Percentiles rank a stretch among this genome's conserved stretches.
Conservation (phyloP, 2,888 invertebrate species). For the Octonoba sinensis region DNA sequence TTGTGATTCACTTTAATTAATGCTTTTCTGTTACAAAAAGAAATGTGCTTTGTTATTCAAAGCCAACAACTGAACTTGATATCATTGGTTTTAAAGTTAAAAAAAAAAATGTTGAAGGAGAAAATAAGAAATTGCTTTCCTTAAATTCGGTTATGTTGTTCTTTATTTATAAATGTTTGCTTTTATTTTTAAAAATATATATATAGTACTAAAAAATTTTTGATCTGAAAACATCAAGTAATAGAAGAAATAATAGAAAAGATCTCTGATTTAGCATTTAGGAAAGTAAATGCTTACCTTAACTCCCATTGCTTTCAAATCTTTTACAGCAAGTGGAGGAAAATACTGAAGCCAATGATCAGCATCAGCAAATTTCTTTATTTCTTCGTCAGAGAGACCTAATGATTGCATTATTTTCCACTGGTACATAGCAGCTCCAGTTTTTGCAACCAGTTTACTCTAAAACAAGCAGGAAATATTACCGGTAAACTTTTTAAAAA, state of each 20-base stretch:
- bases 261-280: too few species aligned
- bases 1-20: too few species aligned
- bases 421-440: conserved; percentile 90
- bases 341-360: conserved; percentile 97
- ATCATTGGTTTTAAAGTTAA: too few species aligned
- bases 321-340: conserved; percentile 88
- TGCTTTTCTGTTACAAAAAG: too few species aligned
- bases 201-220: background rate
- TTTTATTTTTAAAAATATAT: background rate
- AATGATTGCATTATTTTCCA: conserved; percentile 99
- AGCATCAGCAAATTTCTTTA: conserved; percentile 89
- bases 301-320: conserved; percentile 89
- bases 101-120: background rate
- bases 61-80: too few species aligned
- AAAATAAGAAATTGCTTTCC: background rate
- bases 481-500: background rate
- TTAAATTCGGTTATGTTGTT: too few species aligned
- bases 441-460: conserved; percentile 95
- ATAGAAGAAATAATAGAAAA: background rate
- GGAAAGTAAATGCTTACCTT: conserved; percentile 81
- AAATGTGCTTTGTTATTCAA: too few species aligned
- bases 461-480: conserved; percentile 69
- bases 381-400: conserved; percentile 91
- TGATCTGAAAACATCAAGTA: background rate
- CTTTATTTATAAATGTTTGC: too few species aligned